Base-by-base conservation (phyloP, 2,797 vertebrate genomes). In the Ptychobarbus kaznakovi region DNA sequence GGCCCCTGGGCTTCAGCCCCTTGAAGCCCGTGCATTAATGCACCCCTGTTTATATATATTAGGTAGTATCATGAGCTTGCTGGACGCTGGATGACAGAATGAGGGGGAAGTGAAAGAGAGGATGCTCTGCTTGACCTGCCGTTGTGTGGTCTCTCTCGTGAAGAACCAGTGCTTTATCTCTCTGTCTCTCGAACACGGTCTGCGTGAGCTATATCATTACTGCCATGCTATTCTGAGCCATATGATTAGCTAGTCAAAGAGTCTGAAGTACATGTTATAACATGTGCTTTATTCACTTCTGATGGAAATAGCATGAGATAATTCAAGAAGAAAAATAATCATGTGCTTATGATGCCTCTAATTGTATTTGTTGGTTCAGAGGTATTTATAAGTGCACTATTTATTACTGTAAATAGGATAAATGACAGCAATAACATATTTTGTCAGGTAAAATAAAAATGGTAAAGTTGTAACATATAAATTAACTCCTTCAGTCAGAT, bases 151-250 rank as follows among this genome's bases (percentile, higher is more conserved):
- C 49, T 68, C 63, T 82, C 22, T 75, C 18, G 16, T 69, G 44
- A 44, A 38, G 68, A 40, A 79, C 73, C 46, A 84, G 79, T 84
- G 56, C 86, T 84, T 88, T 89, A 79, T 85, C 40, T 79, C 80
- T 35, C n/a, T 79, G 73, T 84, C 77, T 86, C 80, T 35, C n/a
- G 74, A 20, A 66, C 53, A 56, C 22, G 46, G 35, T 35, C 49
- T 72, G 75, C 8, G 32, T 73, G 65, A 83, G 73, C 56, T n/a
- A 69, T 78, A 84, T 84, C 74, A 84, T 84, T 78, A 84, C 82
- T 16, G 63, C 16, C 44, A 28, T 15, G 82, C 74, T 78, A 84
- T 84, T 84, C 63, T 84, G n/a, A 78, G 74, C 63, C 40, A 7
- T 78, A 46, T 35, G 74, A 78, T 84, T 84, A 84, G 82, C 82